Evolutionary conservation across 2,888 invertebrate species (phyloP).

Genomic region (Pandemis cinnamomeana): DNA sequence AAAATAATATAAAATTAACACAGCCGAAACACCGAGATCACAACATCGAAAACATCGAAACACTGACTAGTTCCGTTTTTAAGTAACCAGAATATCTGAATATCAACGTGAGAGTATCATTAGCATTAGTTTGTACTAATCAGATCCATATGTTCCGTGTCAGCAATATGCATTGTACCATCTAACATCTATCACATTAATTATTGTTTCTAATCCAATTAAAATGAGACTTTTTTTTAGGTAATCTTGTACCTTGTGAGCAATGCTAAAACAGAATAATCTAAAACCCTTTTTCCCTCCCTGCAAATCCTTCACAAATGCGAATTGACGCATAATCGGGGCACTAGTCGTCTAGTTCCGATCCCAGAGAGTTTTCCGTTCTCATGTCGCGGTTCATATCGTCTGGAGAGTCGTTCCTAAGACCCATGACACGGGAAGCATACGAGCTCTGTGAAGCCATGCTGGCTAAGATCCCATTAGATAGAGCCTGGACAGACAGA

Average conservation of each 20-base stretch:
- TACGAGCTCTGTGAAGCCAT: slow-evolving; percentile 72
- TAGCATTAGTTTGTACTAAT: slow-evolving; percentile 38
- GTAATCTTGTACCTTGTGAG: slow-evolving; percentile 50
- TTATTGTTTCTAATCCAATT: slow-evolving; percentile 49
- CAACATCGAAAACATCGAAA: slow-evolving; percentile 52
- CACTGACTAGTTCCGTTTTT: slow-evolving; percentile 57
- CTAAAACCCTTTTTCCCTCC: slow-evolving; percentile 36
- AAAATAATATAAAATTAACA: slow-evolving; percentile 63
- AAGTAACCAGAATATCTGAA: slow-evolving; percentile 43
- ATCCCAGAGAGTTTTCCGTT: slow-evolving; percentile 71
- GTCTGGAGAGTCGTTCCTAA: slow-evolving; percentile 73
- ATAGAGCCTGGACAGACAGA: slow-evolving; percentile 76
- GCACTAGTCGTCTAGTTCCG: slow-evolving; percentile 72
- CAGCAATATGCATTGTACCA: slow-evolving; percentile 32
- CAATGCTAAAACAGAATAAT: slow-evolving; percentile 50
- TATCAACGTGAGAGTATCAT: slow-evolving; percentile 25
- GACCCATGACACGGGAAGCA: slow-evolving; percentile 62
- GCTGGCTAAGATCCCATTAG: slow-evolving; percentile 77
- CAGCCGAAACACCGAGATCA: slow-evolving; percentile 78
- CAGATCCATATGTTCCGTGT: slow-evolving; percentile 19
- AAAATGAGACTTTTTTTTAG: slow-evolving; percentile 45
- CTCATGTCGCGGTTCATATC: slow-evolving; percentile 72
- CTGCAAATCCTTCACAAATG: slow-evolving; percentile 25
- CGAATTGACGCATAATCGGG: background rate
- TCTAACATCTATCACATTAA: slow-evolving; percentile 55